Percentiles rank a stretch among this genome's conserved stretches.
Conservation (phyloP, 2,113 vertebrate species). For the Engystomops pustulosus region DNA sequence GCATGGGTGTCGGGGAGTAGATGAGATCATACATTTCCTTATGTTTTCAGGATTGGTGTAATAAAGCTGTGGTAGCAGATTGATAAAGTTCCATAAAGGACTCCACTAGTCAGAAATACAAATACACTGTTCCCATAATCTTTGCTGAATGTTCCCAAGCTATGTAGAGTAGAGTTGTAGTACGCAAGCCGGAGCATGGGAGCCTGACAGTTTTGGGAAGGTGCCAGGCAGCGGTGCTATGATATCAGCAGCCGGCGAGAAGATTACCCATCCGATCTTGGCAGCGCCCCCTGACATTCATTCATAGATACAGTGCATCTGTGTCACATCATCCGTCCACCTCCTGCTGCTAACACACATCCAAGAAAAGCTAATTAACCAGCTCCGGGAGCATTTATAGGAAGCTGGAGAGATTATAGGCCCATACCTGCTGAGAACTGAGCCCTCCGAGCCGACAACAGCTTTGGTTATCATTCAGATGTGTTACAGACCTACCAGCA, state of each 20-base stretch:
- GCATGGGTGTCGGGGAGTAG: too few relatives aligned
- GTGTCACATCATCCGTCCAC: slow-evolving; percentile 22
- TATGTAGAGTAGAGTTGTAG: too few relatives aligned
- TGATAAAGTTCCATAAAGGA: too few relatives aligned
- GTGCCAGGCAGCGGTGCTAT: slow-evolving; percentile 16
- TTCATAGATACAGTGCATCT: slow-evolving; percentile 46
- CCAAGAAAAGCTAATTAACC: slow-evolving; percentile 49
- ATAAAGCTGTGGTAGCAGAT: too few relatives aligned
- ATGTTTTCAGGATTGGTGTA: too few relatives aligned
- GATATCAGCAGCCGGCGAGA: neutral
- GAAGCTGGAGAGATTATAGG: slow-evolving; percentile 22
- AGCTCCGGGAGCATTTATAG: slow-evolving; percentile 31
- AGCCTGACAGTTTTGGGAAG: neutral
- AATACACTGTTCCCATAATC: too few relatives aligned
- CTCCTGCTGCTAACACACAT: slow-evolving; percentile 19
- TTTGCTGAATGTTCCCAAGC: too few relatives aligned
- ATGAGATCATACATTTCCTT: too few relatives aligned
- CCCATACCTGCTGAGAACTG: neutral
- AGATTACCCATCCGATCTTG: slow-evolving; percentile 29
- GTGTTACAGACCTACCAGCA: neutral
- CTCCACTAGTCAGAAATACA: too few relatives aligned
- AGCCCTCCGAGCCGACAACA: neutral
- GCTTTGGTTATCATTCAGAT: slow-evolving; percentile 37
- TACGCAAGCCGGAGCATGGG: neutral
- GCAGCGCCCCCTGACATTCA: slow-evolving; percentile 12